A percentile compares a stretch with the other conserved stretches of the same genome.
phyloP scores from a whole-genome alignment of 2,888 invertebrate species.

The Lottia scabra region DNA sequence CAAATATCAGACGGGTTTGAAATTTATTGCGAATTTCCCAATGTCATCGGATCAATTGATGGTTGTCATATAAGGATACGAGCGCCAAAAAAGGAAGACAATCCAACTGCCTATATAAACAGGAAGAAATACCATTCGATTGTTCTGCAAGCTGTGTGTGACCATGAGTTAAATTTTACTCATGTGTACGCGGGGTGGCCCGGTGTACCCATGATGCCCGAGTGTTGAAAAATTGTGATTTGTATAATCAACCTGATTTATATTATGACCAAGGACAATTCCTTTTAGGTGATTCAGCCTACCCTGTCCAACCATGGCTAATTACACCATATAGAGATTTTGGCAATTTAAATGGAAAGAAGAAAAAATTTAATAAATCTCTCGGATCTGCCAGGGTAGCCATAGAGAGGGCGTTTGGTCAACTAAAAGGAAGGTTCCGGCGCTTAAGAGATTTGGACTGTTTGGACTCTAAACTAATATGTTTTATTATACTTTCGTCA shows the following conservation, averaged over 20 bases:
- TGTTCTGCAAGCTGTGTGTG: slow-evolving; percentile 18
- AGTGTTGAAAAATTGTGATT: slow-evolving; percentile 7
- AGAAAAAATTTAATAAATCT: slow-evolving; percentile 19
- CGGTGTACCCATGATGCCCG: neutral
- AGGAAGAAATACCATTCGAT: slow-evolving; percentile 24
- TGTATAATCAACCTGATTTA: too few relatives aligned
- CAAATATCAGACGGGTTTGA: slow-evolving; percentile 15
- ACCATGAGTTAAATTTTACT: slow-evolving; percentile 15
- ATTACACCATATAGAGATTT: slow-evolving; percentile 15
- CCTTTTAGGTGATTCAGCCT: slow-evolving; percentile 22
- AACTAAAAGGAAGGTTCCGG: slow-evolving; percentile 22
- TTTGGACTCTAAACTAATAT: neutral
- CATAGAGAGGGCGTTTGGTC: slow-evolving; percentile 25
- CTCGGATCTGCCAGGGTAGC: slow-evolving; percentile 18
- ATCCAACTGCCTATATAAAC: slow-evolving; percentile 20
- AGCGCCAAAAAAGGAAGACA: slow-evolving; percentile 17
- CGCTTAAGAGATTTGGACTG: neutral
- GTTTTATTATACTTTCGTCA: neutral
- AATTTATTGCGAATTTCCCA: slow-evolving; percentile 19
- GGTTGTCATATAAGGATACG: slow-evolving; percentile 25
- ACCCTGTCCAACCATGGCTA: slow-evolving; percentile 19
- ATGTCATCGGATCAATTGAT: slow-evolving; percentile 26
- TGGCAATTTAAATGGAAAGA: slow-evolving; percentile 2
- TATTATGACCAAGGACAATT: neutral
- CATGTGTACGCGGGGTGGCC: slow-evolving; percentile 19